Evolutionary conservation across 2,888 invertebrate species (phyloP), one percentile per base, ranked within the genome.

Genomic region (Andrena minutula): DNA sequence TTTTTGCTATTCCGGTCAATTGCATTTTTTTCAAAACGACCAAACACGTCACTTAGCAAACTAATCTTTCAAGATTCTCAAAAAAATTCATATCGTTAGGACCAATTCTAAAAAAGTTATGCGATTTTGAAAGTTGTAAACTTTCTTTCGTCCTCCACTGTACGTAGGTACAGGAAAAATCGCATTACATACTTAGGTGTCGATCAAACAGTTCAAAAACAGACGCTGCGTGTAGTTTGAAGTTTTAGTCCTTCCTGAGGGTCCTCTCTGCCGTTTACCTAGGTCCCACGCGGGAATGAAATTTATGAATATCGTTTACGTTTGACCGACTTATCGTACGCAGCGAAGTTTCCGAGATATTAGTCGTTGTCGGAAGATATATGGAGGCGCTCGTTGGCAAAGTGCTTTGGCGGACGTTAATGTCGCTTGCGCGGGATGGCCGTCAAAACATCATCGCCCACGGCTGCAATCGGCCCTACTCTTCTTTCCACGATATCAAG

Each of bases 331-430:
- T 75, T 82, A 75, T 79, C 75, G 61, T 64, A 61, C 66, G 68
- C 71, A 61, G 41, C 80, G 75, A 79, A 75, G 71, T 82, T 75
- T 41, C 68, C 64, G 80, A 82, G 80, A 79, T 82, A 80, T 82
- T 72, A 75, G 75, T 72, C 71, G 81, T 69, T 76, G 64, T 68
- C 65, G 60, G 68, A 49, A 71, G 68, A 76, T 73, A 65, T 76
- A 72, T 69, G 68, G 41, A 26, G 41, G 35, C 51, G 32, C 75
- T 16, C 51, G 68, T 71, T 75, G 78, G 41, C 80, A 70, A 53
- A 66, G 32, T 41, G 68, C 72, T 71, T 75, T 10, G 61, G 56
- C 35, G 61, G 65, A 41, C 69, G 69, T 61, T 74, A 63, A 80
- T 71, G 68, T 75, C 68, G 56, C 63, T 47, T 32, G 47, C 79